Base-by-base conservation (phyloP, 2,888 invertebrate species). In the Prostheceraeus crozeri region DNA sequence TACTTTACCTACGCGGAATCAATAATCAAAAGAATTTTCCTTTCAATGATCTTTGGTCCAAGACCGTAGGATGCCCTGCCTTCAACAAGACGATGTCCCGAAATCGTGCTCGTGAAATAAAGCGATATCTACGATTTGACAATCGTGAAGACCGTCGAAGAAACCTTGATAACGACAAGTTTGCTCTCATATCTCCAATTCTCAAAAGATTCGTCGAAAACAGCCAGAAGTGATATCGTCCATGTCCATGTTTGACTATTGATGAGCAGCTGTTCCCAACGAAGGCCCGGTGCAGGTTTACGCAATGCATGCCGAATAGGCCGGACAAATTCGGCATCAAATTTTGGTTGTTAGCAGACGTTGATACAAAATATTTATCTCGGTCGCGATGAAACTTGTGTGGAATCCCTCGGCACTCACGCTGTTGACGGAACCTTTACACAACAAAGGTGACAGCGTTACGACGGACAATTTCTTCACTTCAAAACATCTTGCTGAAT, bases 311-410 rank as follows among this genome's bases (percentile, higher is more conserved):
- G 52, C 23, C 23, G 52, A 51, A 51, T 21, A 51, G 14, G 52
- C 52, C 52, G 25, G 30, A 51, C 52, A 51, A 51, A 28, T 51
- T 51, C 30, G 52, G 52, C 21, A 51, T 51, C 14, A 51, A 51
- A 51, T 51, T 27, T 27, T 27, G 52, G 52, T 14, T 51, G 52
- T 28, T 51, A 23, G 52, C 30, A 51, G 52, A 51, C 23, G 52
- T 27, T 27, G 30, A 51, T 14, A 51, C 23, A 14, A 51, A 51
- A 51, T 51, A 51, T 51, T 51, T 51, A 51, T 28, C 52, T 51
- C 30, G 52, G 52, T 51, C 23, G 30, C 14, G 52, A 51, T 4
- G 52, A 23, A 51, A 14, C 14, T 27, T 14, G 52, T 27, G 30
- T 28, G 14, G 30, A 21, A 27, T 21, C n/a, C 23, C 23, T 51